Base-by-base conservation (phyloP, 2,113 vertebrate genomes). In the Vanacampus margaritifer region DNA sequence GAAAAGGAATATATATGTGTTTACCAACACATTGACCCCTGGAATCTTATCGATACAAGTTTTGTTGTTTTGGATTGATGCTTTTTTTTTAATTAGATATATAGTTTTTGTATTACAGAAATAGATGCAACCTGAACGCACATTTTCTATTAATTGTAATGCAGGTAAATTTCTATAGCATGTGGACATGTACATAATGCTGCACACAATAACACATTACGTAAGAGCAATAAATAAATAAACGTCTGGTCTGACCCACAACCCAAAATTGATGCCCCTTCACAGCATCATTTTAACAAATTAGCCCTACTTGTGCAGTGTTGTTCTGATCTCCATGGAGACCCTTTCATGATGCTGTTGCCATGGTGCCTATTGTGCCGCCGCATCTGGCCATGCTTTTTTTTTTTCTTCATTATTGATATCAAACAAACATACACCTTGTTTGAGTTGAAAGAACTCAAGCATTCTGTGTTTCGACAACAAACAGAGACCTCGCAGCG, bases 321-420 rank as follows among this genome's bases (percentile, higher is more conserved):
- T 80, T 35, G 68, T 79, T 82, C 73, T 64, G 63, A 78, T 91
- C 81, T 54, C 87, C 90, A 92, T 90, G 88, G 90, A 53, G 73
- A 71, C 77, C 76, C 84, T 89, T 89, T 90, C 76, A 85, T 84
- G 80, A 86, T 81, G 83, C 80, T 54, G 92, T 92, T 91, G 86
- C 89, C 90, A 91, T 91, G 83, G 82, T 66, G 37, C 43, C 83
- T 71, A 72, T 87, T 90, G 86, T 87, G 86, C 80, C 71, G 84
- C 67, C 72, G 73, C 79, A 56, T 80, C 65, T 23, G 69, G 76
- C 78, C 54, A 75, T 23, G 67, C 74, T 68, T 51, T 85, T 76
- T 80, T 64, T 67, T 79, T 75, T 75, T 67, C 28, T n/a, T 58
- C 60, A 43, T 43, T 74, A 85, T 84, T 88, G 71, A 89, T 80